Base-by-base conservation (phyloP, 2,888 invertebrate species). In the Tridacna gigas region DNA sequence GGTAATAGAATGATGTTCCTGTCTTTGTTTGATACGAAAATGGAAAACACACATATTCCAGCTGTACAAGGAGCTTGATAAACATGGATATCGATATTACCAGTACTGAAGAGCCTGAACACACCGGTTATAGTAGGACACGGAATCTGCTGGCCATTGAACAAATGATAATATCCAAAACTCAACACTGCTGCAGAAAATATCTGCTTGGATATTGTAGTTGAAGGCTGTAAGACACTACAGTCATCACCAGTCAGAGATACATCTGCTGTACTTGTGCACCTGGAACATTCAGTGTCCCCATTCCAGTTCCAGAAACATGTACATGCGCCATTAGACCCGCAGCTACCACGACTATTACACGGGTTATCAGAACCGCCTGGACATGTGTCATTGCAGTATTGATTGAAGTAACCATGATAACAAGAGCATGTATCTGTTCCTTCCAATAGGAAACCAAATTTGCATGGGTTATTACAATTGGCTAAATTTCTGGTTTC, bases 231-330 rank as follows among this genome's bases (percentile, higher is more conserved):
- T 3, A 90, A 69, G 26, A 91, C 84, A 51, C 80, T 82, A 63
- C 92, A 92, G 65, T 91, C 90, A 28, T 76, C 82, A 67, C 86
- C 91, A 77, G 74, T 83, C 89, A 80, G 77, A 22, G 20, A 37
- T 37, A 2, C 37, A 37, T 37, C 37, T 37, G 37, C 37, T 37
- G 37, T 66, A 3, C 88, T 88, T 11, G 71, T 79, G 74, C 92
- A 92, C 5, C 60, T 25, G 13, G 75, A 80, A 77, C 92, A 92
- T 37, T 83, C 74, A 12, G 71, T 13, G 3, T 77, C 80, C 37
- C 90, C 90, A 61, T 79, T 61, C 92, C 92, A 92, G 84, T 91
- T 90, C 84, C 88, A 89, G 63, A 82, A 83, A 69, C 92, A 92
- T 13, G 63, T 67, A 80, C 92, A 92, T 13, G 76, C 78, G 20